Evolutionary conservation across 2,113 vertebrate species (phyloP).

Genomic region (Phasianus colchicus): DNA sequence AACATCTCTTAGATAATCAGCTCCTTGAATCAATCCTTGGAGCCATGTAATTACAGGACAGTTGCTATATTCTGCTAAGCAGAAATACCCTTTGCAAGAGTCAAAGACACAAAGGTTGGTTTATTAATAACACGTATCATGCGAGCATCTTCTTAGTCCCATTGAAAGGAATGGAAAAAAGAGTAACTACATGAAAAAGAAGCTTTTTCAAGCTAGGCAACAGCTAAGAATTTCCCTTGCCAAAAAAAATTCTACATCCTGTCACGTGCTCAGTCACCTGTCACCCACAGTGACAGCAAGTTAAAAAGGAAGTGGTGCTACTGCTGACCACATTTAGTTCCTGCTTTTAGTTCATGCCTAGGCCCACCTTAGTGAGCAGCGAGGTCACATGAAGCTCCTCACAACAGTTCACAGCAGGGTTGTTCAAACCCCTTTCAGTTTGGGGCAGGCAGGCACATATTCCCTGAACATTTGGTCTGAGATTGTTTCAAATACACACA

Average conservation of each 20-base stretch:
- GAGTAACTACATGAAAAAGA: background rate
- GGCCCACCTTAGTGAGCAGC: background rate
- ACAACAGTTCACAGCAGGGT: background rate
- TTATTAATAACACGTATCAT: background rate
- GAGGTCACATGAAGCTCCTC: background rate
- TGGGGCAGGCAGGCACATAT: background rate
- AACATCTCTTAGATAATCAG: conserved; percentile 2
- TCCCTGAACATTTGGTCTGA: background rate
- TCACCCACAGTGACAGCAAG: background rate
- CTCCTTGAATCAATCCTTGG: background rate
- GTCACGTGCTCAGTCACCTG: background rate
- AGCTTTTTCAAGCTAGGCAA: background rate
- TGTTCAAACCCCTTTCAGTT: background rate
- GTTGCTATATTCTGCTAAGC: background rate
- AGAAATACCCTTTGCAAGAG: background rate
- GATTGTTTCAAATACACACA: conserved; percentile 36
- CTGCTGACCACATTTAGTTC: background rate
- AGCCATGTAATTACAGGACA: background rate
- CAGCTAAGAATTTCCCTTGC: background rate
- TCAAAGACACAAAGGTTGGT: background rate
- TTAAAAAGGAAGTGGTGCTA: background rate
- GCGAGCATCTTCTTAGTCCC: background rate
- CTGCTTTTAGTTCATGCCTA: background rate
- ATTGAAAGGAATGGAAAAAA: background rate
- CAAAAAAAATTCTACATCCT: background rate